Evolutionary conservation across 1,140 invertebrate species (phyloP).

Genomic region (Pseudomyrmex flavicornis): DNA sequence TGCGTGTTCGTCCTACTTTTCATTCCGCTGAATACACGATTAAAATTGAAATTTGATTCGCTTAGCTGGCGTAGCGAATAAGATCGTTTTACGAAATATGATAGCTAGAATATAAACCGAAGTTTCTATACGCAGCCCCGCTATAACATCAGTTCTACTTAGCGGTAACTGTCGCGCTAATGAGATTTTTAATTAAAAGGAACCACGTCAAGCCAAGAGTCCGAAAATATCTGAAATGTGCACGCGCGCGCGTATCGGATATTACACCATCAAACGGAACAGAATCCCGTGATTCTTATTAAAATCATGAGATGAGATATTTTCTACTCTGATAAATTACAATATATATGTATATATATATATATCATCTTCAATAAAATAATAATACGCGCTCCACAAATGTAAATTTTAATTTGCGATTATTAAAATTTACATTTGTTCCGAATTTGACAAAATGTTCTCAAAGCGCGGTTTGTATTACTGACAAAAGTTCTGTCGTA

Average conservation of each 20-base stretch:
- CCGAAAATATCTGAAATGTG: not conserved
- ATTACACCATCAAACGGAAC: slow-evolving; percentile 3
- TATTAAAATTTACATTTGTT: slow-evolving; percentile 25
- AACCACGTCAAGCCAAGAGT: not conserved
- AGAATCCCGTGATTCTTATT: slow-evolving; percentile 47
- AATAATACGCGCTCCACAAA: not conserved
- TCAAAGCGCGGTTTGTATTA: not conserved
- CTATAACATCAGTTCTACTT: no score
- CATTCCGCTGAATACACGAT: slow-evolving; percentile 26
- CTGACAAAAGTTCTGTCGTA: slow-evolving; percentile 49
- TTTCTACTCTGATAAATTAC: not conserved
- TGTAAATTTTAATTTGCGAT: not conserved
- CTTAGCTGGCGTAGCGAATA: not conserved
- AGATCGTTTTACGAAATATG: not conserved
- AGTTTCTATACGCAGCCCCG: not conserved
- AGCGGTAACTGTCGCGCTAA: slow-evolving; percentile 21
- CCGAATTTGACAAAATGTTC: slow-evolving; percentile 9
- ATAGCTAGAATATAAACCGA: not conserved
- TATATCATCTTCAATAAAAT: slow-evolving; percentile 16
- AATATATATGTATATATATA: slow-evolving; percentile 30
- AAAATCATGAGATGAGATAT: not conserved
- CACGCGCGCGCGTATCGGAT: slow-evolving; percentile 41
- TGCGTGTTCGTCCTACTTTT: slow-evolving; percentile 45
- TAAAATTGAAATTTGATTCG: slow-evolving; percentile 38
- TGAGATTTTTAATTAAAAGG: slow-evolving; percentile 48